Evolutionary conservation across 2,888 invertebrate species (phyloP).

Genomic region (Erannis defoliaria): DNA sequence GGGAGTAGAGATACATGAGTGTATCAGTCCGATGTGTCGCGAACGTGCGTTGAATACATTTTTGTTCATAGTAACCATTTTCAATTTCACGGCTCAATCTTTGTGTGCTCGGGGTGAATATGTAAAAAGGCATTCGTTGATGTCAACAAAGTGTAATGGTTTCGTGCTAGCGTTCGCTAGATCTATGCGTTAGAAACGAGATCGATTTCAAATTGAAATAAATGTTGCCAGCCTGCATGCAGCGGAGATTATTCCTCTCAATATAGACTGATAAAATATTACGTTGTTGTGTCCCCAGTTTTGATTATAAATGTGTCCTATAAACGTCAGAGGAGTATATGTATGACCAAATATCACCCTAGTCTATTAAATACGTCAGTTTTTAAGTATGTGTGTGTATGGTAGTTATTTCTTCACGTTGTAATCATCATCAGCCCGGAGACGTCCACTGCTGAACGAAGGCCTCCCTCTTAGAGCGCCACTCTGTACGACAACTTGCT

Average conservation of each 20-base stretch:
- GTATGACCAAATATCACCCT: no score
- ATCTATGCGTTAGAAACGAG: slow-evolving; percentile 75
- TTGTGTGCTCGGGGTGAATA: slow-evolving; percentile 84
- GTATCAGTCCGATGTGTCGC: slow-evolving; percentile 54
- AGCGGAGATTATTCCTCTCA: slow-evolving; percentile 47
- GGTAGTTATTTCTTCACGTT: no score
- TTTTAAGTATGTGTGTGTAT: no score
- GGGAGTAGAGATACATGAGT: no score
- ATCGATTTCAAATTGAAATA: slow-evolving; percentile 70
- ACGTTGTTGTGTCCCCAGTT: slow-evolving; percentile 37
- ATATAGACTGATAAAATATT: slow-evolving; percentile 41
- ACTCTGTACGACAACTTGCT: no score
- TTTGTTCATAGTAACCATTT: slow-evolving; percentile 85
- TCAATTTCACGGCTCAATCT: slow-evolving; percentile 86
- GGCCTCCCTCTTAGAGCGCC: no score
- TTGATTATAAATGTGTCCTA: slow-evolving; percentile 36
- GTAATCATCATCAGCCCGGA: no score
- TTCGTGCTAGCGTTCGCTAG: slow-evolving; percentile 78
- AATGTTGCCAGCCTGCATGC: slow-evolving; percentile 55
- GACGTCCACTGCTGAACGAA: no score
- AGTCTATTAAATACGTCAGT: no score
- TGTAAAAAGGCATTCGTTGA: slow-evolving; percentile 84
- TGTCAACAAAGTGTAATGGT: slow-evolving; percentile 85
- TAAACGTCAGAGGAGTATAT: no score
- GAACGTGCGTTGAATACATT: slow-evolving; percentile 81